phyloP scores from a whole-genome alignment of 2,113 vertebrate species.

The Syrrhaptes paradoxus region DNA sequence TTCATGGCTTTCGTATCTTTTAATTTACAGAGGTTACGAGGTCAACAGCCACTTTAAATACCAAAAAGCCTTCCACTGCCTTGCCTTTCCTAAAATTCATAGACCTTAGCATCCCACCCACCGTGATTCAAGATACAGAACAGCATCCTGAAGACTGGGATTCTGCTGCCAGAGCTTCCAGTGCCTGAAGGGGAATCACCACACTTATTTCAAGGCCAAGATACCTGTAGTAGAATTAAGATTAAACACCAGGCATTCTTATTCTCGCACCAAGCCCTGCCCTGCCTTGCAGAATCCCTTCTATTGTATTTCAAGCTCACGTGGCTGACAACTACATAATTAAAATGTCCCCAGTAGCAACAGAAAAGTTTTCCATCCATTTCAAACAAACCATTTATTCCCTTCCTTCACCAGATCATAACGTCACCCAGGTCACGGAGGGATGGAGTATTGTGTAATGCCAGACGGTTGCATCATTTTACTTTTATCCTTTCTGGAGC shows the following conservation, averaged over 20 bases:
- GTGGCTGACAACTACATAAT: neutral
- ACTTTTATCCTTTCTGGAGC: neutral
- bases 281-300: neutral
- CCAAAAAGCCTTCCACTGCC: neutral
- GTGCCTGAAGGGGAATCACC: neutral
- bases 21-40: neutral
- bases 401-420: neutral
- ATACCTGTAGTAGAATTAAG: neutral
- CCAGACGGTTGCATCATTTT: neutral
- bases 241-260: neutral
- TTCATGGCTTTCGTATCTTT: neutral
- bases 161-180: neutral
- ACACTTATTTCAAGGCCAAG: neutral
- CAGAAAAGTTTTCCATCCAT: neutral
- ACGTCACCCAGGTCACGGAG: neutral
- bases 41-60: neutral
- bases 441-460: neutral
- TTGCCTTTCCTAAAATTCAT: neutral
- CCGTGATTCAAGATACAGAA: neutral
- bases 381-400: neutral
- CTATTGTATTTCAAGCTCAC: neutral
- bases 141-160: neutral
- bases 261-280: neutral
- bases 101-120: neutral
- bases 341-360: neutral